Base-by-base conservation (phyloP, 2,113 vertebrate species). In the Noturus placidus region DNA sequence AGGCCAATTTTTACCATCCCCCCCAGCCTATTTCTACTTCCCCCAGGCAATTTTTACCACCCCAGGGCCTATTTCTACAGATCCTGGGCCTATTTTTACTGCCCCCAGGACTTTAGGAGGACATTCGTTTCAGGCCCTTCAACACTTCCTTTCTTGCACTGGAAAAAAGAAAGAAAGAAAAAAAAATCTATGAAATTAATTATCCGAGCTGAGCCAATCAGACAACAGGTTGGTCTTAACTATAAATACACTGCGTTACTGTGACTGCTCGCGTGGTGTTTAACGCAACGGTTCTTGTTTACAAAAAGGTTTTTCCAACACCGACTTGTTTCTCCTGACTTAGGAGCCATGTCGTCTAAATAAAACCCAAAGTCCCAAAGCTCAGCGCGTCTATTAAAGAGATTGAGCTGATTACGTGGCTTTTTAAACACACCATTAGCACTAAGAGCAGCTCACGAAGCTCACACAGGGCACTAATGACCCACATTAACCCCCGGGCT, bases 401-500 rank as follows among this genome's bases (percentile, higher is more conserved):
- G 89, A 89, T 90, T 63, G n/a, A 30, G 35, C 88, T 83, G 89
- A 90, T 91, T 84, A 90, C 46, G 0, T 11, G 46, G 69, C 69
- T 82, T 70, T 89, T 90, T 91, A 50, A 85, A 84, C 88, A 85
- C 77, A 72, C 84, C 89, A 91, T 91, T 91, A 90, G 74, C 59
- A 38, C 82, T 76, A 56, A 87, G 81, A 86, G 74, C 57, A 90
- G 69, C 83, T 86, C 74, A 69, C 19, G 63, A 56, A 91, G 65
- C 82, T 87, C 81, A 78, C 42, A 56, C 87, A 67, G 79, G 56
- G 82, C 87, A 83, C 79, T 90, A 89, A 90, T 90, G 87, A 87
- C 86, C 83, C 81, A 84, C 80, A 88, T 90, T 87, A 88, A 88
- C 35, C 72, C 82, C 79, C 19, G 59, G 61, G 67, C 85, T 86